Conservation (phyloP, 2,888 invertebrate species). For the Seira musarum region DNA sequence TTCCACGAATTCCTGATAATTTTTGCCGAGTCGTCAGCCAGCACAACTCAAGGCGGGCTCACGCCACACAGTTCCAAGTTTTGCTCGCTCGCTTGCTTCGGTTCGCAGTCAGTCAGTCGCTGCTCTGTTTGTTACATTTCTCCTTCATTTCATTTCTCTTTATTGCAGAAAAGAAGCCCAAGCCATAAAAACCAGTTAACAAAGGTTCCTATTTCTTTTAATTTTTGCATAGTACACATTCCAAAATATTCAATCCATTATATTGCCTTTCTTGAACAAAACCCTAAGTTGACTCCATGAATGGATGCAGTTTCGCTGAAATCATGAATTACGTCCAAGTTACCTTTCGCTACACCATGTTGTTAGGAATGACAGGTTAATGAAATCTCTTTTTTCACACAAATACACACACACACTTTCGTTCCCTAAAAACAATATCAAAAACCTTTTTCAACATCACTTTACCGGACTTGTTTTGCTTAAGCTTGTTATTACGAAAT, state of each 20-base stretch:
- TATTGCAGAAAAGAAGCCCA: neutral
- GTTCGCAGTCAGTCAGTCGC: constrained; percentile 30
- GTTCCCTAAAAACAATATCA: neutral
- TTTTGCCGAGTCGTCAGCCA: constrained; percentile 42
- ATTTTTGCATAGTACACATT: neutral
- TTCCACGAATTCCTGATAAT: constrained; percentile 51
- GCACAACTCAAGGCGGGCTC: no score
- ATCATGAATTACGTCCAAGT: constrained; percentile 50
- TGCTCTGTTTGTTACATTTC: neutral
- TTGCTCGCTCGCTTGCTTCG: constrained; percentile 31
- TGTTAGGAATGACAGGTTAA: constrained; percentile 55
- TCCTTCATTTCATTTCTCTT: neutral
- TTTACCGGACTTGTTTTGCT: neutral
- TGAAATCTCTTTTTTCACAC: constrained; percentile 55
- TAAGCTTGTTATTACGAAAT: neutral
- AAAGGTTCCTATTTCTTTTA: neutral
- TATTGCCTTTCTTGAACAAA: neutral
- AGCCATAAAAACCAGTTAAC: neutral
- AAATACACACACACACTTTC: no score
- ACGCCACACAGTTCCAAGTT: constrained; percentile 53
- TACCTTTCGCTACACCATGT: constrained; percentile 41
- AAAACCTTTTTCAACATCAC: neutral
- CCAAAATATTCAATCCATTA: no score
- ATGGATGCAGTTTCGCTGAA: constrained; percentile 61
- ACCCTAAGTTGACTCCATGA: constrained; percentile 41